A percentile compares a stretch with the other conserved stretches of the same genome.
phyloP scores from a whole-genome alignment of 1,140 invertebrate species.

The Chionoecetes opilio region DNA sequence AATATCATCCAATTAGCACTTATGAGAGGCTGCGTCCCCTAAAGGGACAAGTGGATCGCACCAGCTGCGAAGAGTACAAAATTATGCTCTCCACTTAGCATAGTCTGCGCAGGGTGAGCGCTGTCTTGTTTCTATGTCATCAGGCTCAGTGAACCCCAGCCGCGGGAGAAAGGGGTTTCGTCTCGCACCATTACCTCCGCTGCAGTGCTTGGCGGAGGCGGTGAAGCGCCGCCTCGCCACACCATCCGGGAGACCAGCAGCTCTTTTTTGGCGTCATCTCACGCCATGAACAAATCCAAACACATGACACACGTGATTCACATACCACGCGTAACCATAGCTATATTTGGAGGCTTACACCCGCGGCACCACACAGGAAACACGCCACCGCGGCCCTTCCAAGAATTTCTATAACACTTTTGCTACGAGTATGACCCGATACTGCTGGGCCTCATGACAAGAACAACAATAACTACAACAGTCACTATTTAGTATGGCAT shows the following conservation, averaged over 20 bases:
- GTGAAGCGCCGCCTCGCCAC: background rate
- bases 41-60: background rate
- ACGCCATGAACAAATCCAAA: background rate
- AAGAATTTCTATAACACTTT: background rate
- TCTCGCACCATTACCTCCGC: background rate
- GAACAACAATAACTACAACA: too few species aligned
- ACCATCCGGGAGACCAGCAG: background rate
- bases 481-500: too few species aligned
- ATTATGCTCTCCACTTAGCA: background rate
- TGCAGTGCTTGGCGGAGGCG: background rate
- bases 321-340: constrained; percentile 8
- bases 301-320: constrained; percentile 4
- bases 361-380: background rate
- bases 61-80: background rate
- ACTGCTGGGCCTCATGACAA: background rate
- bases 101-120: background rate
- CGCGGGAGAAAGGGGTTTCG: background rate
- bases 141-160: constrained; percentile 12
- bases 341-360: constrained; percentile 3
- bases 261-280: background rate
- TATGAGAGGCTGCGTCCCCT: background rate
- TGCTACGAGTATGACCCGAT: background rate
- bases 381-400: background rate
- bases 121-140: constrained; percentile 9
- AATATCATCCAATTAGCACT: background rate